Conservation (phyloP, 2,113 vertebrate genomes). For the Enhydra lutris region DNA sequence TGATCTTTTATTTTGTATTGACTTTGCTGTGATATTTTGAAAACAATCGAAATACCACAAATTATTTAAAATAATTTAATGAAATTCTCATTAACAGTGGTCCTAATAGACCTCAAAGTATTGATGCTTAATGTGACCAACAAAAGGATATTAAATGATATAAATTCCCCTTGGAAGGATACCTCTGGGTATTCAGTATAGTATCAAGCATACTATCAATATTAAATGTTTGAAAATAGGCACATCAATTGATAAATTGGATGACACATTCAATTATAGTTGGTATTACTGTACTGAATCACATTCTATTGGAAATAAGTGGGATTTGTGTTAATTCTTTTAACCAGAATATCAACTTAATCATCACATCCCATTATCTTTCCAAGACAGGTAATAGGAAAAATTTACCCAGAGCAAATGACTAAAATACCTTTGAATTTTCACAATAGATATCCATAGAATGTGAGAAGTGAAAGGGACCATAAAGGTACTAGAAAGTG, state of each 20-base stretch:
- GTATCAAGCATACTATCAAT: not conserved
- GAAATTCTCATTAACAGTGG: not conserved
- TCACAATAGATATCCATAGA: not conserved
- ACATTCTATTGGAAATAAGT: not conserved
- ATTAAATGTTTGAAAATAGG: not conserved
- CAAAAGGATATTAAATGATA: not conserved
- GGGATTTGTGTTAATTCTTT: not conserved
- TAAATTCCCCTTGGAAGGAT: not conserved
- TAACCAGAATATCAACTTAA: not conserved
- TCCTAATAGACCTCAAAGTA: not conserved
- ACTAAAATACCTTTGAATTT: not conserved
- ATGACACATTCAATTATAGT: not conserved
- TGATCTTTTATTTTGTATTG: not conserved
- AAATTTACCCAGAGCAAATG: not conserved
- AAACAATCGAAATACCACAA: not conserved
- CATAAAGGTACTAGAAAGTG: not conserved
- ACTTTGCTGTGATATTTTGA: not conserved
- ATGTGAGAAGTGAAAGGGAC: not conserved
- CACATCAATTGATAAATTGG: not conserved
- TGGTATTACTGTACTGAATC: not conserved
- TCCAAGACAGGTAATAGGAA: not conserved
- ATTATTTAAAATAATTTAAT: not conserved
- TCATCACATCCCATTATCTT: not conserved
- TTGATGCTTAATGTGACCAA: not conserved
- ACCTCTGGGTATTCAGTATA: not conserved